A percentile compares a stretch with the other conserved stretches of the same genome.
These are phyloP conservation scores for Crioceris asparagi DNA, from an alignment of 2,888 invertebrate species.

Conservation along the genomic window DNA sequence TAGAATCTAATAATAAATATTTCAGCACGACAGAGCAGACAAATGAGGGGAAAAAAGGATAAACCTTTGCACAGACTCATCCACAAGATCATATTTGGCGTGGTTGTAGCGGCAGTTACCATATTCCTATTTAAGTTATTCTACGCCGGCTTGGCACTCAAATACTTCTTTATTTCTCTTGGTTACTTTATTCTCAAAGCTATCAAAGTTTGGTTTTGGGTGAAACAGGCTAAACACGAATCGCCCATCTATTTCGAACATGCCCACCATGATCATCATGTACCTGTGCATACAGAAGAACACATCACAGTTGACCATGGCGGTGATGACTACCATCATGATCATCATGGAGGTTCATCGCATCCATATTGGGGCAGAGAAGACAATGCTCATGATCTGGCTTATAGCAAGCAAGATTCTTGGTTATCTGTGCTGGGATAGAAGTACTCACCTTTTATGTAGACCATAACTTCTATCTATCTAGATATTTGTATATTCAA, in stretches of 20 bases:
- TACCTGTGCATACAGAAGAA: conserved; percentile 38
- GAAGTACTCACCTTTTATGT: too few species aligned
- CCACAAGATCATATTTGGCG: conserved; percentile 54
- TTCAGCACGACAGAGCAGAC: conserved; percentile 8
- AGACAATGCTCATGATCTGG: conserved; percentile 26
- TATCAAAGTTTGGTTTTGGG: conserved; percentile 59
- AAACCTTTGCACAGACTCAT: conserved; percentile 60
- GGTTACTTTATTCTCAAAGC: conserved; percentile 57
- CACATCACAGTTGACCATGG: conserved; percentile 64
- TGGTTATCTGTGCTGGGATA: too few species aligned
- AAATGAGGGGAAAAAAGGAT: conserved; percentile 38
- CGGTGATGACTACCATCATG: conserved; percentile 46
- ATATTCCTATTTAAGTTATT: conserved; percentile 63
- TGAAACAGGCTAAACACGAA: conserved; percentile 56
- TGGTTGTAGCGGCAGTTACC: conserved; percentile 56
- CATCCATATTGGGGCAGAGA: conserved; percentile 25
- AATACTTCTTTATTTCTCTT: conserved; percentile 63
- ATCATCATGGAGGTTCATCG: conserved; percentile 11
- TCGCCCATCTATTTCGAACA: conserved; percentile 74
- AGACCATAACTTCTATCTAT: too few species aligned
- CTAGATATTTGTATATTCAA: too few species aligned
- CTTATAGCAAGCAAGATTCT: conserved; percentile 20
- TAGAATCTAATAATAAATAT: conserved; percentile 5
- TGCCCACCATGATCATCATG: conserved; percentile 73
- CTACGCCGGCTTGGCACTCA: conserved; percentile 61